Conservation (phyloP, 2,113 vertebrate genomes). For the Petaurus breviceps region DNA sequence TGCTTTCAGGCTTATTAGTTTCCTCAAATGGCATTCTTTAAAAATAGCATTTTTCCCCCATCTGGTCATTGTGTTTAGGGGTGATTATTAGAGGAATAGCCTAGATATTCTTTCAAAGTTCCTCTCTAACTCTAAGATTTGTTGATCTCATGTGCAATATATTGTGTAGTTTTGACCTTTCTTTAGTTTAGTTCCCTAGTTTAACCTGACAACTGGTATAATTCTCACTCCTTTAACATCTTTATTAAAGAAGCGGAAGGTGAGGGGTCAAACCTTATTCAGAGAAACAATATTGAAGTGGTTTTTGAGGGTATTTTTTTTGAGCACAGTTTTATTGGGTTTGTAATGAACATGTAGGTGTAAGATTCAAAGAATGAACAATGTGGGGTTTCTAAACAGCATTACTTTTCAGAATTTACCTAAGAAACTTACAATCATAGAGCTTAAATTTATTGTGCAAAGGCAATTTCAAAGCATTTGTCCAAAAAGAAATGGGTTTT, state of each 20-base stretch:
- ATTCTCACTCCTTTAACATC: fast-evolving
- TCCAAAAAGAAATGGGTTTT: slow-evolving; percentile 67
- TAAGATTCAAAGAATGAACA: slow-evolving; percentile 79
- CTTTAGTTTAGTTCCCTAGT: neutral
- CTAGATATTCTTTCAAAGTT: neutral
- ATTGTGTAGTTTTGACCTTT: fast-evolving
- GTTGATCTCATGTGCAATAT: neutral
- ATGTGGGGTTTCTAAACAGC: slow-evolving; percentile 44
- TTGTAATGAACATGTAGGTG: slow-evolving; percentile 76
- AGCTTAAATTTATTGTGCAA: slow-evolving; percentile 47
- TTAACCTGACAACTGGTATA: neutral
- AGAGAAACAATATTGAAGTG: neutral
- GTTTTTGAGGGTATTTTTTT: slow-evolving; percentile 2
- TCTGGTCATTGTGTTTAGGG: neutral
- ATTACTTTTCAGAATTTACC: slow-evolving; percentile 76
- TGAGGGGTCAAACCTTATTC: slow-evolving; percentile 46
- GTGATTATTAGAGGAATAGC: neutral
- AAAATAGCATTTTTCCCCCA: neutral
- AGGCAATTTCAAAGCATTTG: slow-evolving; percentile 63
- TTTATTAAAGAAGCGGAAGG: slow-evolving; percentile 42
- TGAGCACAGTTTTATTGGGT: neutral
- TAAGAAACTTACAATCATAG: slow-evolving; percentile 71
- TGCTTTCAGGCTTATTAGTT: neutral
- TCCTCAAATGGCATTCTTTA: neutral
- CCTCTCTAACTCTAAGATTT: neutral